phyloP scores from a whole-genome alignment of 2,888 invertebrate genomes.

The Nemotelus pantherinus region DNA sequence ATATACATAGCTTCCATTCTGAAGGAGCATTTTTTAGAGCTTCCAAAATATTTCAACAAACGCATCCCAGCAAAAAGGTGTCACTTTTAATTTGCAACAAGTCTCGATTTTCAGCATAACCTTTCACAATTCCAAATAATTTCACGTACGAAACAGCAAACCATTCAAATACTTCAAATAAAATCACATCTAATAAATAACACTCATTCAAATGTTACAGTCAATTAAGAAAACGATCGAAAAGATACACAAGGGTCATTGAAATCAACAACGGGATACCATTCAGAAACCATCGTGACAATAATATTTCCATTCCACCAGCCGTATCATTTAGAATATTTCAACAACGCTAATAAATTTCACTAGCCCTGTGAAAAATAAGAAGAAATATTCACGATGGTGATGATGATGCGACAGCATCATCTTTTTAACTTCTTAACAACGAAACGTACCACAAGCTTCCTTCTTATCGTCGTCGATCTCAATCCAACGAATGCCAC shows the following conservation, averaged over 20 bases:
- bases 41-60: too few species aligned
- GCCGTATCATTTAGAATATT: conserved; percentile 33
- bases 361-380: not conserved
- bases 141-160: too few species aligned
- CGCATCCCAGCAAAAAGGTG: too few species aligned
- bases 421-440: conserved; percentile 30
- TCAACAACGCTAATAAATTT: conserved; percentile 37
- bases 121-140: too few species aligned
- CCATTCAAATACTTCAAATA: too few species aligned
- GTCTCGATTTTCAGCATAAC: too few species aligned
- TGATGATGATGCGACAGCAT: conserved; percentile 37
- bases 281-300: conserved; percentile 40
- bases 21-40: too few species aligned
- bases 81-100: too few species aligned
- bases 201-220: conserved; percentile 38
- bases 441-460: conserved; percentile 34
- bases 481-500: conserved; percentile 41
- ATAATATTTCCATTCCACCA: conserved; percentile 36
- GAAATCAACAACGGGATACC: conserved; percentile 39
- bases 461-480: conserved; percentile 38
- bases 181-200: too few species aligned
- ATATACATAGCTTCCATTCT: too few species aligned
- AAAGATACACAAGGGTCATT: conserved; percentile 41
- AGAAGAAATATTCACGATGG: conserved; percentile 20
- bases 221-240: conserved; percentile 43